Evolutionary conservation across 1,140 invertebrate species (phyloP), one percentile per base, ranked within the genome.

Genomic region (Drosophila sp.): DNA sequence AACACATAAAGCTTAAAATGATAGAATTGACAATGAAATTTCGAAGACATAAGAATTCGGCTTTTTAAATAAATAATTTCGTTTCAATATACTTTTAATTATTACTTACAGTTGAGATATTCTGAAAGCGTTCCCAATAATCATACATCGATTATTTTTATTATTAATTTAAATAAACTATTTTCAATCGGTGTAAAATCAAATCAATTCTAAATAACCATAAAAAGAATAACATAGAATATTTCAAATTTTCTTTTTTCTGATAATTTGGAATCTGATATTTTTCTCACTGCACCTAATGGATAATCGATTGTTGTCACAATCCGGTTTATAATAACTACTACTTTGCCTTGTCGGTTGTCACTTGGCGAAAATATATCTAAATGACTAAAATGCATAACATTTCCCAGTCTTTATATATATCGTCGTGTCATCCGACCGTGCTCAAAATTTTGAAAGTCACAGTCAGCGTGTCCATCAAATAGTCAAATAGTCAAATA

Each of bases 391-490:
- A 73, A 45, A 73, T 61, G 56, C 53, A 67, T 67, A 73, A 69
- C 56, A 74, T 63, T 70, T 70, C n/a, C 57, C 65, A 16, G 61
- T 27, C 34, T 66, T 66, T 48, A 54, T 27, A 53, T 34, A 48
- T 34, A 75, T 69, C 64, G 65, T 43, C 53, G 11, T 43, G 67
- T 63, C 66, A 71, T 64, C 21, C 14, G 9, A 45, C 27, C 45
- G 36, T 51, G 72, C 36, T 57, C 40, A 40, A 78, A 45, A 46
- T 89, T 66, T 81, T 89, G 83, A 89, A 87, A 87, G 84, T 89
- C 84, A 89, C 72, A 18, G 64, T 65, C 18, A 27, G 48, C 38
- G 57, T 41, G n/a, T 40, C 18, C 34, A 16, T 43, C 38, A 18
- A 48, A 21, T 48, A 14, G 7, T 29, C 58, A 27, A 41, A 32